Conservation (phyloP, 1,140 invertebrate species). For the Platorchestia sp. region DNA sequence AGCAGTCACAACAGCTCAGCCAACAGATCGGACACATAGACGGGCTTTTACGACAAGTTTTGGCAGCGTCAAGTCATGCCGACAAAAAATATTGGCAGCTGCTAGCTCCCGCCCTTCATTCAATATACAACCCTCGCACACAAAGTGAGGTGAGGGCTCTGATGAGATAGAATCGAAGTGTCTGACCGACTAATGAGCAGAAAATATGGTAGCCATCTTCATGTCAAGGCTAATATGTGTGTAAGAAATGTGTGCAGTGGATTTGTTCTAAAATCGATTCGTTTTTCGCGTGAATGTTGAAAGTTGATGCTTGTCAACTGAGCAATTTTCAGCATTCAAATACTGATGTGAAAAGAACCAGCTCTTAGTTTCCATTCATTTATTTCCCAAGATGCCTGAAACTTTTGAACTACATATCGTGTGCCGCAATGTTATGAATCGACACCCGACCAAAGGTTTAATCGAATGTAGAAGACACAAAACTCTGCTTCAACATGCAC, state of each 20-base stretch:
- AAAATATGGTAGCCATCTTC: neutral
- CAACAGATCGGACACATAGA: constrained; percentile 11
- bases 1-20: neutral
- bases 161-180: neutral
- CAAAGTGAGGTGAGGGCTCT: neutral
- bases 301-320: too few relatives aligned
- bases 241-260: neutral
- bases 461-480: too few relatives aligned
- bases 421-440: too few relatives aligned
- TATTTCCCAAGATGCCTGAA: too few relatives aligned
- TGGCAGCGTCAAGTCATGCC: neutral
- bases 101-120: neutral
- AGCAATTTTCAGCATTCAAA: too few relatives aligned
- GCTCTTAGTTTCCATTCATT: too few relatives aligned
- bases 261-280: too few relatives aligned
- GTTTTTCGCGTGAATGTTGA: too few relatives aligned
- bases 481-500: too few relatives aligned
- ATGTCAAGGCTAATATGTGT: neutral
- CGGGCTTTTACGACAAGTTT: neutral
- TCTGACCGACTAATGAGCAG: neutral
- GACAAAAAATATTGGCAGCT: constrained; percentile 31
- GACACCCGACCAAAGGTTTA: too few relatives aligned
- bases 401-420: too few relatives aligned
- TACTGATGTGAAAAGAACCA: too few relatives aligned
- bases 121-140: constrained; percentile 7